phyloP scores from a whole-genome alignment of 2,888 invertebrate species.

The Metopia argyrocephala region DNA sequence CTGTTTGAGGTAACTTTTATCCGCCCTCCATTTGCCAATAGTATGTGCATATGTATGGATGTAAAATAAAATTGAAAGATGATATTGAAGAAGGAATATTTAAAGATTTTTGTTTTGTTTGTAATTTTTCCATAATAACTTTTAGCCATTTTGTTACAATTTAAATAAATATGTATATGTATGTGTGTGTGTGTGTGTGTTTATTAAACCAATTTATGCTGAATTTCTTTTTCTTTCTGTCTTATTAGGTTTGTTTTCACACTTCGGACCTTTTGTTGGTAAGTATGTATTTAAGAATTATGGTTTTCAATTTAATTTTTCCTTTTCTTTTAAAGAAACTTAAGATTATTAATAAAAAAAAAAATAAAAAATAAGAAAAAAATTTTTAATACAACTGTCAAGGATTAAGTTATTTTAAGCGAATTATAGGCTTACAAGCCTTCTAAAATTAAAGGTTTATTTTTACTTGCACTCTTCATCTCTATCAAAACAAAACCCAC shows the following conservation, averaged over 20 bases:
- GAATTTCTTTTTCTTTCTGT: not conserved
- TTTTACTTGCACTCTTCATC: no score
- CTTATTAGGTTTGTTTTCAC: no score
- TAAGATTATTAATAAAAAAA: conserved; percentile 46
- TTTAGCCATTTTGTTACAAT: no score
- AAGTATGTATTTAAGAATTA: conserved; percentile 22
- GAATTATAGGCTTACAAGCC: conserved; percentile 1
- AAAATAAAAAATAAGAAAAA: no score
- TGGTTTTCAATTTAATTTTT: not conserved
- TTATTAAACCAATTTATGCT: not conserved
- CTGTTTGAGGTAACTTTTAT: no score
- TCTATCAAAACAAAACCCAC: not conserved
- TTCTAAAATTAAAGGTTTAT: conserved; percentile 7
- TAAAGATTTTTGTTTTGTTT: not conserved
- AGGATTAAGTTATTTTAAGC: not conserved
- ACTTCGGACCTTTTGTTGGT: not conserved
- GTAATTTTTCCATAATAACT: not conserved
- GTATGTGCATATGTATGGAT: not conserved
- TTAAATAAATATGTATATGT: no score
- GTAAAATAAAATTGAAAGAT: no score
- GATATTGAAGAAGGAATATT: not conserved
- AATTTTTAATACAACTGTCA: no score
- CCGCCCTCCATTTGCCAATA: no score
- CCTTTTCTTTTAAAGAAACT: conserved; percentile 1
- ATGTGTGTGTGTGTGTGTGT: no score